Percentiles rank a stretch among this genome's conserved stretches.
Evolutionary conservation across 2,113 vertebrate species (phyloP).

Genomic region (Pelobates fuscus): DNA sequence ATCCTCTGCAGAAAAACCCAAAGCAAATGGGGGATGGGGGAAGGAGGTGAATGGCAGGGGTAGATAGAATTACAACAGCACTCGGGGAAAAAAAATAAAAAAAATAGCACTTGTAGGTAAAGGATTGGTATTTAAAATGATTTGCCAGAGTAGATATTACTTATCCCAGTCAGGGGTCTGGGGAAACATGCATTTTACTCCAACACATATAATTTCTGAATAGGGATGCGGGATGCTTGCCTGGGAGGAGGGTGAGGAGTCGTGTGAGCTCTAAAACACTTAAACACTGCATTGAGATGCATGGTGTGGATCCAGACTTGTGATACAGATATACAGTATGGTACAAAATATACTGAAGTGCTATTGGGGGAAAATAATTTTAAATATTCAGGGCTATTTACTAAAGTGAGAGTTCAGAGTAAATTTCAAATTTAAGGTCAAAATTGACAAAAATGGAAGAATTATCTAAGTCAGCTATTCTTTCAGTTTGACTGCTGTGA

Average conservation of each 20-base stretch:
- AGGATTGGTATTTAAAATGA: constrained; percentile 60
- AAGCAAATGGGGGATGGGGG: constrained; percentile 21
- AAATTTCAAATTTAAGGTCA: too few relatives aligned
- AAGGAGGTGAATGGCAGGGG: background rate
- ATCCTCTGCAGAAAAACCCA: constrained; percentile 12
- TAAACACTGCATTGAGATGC: constrained; percentile 8
- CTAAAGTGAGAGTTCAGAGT: too few relatives aligned
- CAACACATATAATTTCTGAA: constrained; percentile 62
- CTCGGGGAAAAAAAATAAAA: constrained; percentile 59
- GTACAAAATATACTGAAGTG: too few relatives aligned
- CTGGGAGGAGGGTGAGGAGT: constrained; percentile 59
- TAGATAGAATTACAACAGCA: constrained; percentile 51
- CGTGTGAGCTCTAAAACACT: constrained; percentile 47
- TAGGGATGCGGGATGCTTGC: constrained; percentile 63
- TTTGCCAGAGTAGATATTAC: constrained; percentile 63
- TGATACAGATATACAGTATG: too few relatives aligned
- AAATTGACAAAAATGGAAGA: too few relatives aligned
- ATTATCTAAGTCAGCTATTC: too few relatives aligned
- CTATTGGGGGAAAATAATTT: too few relatives aligned
- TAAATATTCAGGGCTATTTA: too few relatives aligned
- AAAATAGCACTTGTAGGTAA: constrained; percentile 55
- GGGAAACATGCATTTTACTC: constrained; percentile 60
- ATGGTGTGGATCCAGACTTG: background rate
- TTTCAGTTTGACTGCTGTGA: too few relatives aligned
- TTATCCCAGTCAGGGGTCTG: constrained; percentile 62